These are phyloP conservation scores for Rutilus rutilus DNA, from an alignment of 2,113 vertebrate species.

Conservation along the genomic window DNA sequence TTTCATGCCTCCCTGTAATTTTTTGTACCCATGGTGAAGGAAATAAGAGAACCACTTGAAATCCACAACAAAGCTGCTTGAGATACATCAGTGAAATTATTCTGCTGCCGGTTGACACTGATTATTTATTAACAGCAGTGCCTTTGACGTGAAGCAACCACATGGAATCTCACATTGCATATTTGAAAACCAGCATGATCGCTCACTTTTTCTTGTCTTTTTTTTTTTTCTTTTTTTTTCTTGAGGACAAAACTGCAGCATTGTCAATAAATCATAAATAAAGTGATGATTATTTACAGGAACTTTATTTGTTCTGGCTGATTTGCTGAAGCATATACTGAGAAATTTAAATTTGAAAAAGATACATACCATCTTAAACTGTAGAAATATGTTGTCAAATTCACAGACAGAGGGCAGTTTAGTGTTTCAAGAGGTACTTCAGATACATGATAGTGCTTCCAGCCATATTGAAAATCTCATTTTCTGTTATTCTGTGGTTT, in stretches of 20 bases:
- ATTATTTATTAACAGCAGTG: background rate
- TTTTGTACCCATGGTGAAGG: background rate
- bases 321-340: background rate
- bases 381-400: background rate
- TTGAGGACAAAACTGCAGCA: background rate
- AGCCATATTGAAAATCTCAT: background rate
- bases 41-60: conserved; percentile 7
- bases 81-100: background rate
- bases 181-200: background rate
- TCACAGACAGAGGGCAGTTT: background rate
- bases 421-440: background rate
- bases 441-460: background rate
- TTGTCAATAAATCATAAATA: background rate
- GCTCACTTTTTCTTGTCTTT: background rate
- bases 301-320: background rate
- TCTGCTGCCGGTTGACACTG: background rate
- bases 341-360: background rate
- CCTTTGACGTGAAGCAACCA: background rate
- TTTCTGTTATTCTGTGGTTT: background rate
- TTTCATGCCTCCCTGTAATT: background rate
- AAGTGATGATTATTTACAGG: background rate
- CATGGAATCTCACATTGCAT: background rate
- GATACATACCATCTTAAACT: background rate
- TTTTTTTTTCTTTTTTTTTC: background rate
- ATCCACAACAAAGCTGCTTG: background rate